These are phyloP conservation scores for Myotis myotis DNA, from an alignment of 2,797 vertebrate species.

Conservation along the genomic window DNA sequence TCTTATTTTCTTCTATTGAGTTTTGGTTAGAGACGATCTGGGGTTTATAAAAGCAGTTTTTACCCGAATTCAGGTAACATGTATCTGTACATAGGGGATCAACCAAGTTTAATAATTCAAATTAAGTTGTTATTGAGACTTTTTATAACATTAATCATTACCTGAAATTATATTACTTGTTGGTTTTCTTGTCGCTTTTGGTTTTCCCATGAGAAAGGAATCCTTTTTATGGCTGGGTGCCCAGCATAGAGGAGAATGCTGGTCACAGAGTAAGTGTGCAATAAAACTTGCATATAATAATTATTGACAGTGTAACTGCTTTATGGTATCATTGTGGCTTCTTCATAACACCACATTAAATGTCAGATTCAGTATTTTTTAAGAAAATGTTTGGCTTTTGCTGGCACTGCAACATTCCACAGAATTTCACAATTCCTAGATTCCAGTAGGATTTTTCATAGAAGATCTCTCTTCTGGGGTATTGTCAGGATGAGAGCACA, in stretches of 20 bases:
- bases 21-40: neutral
- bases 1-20: neutral
- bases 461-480: neutral
- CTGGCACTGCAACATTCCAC: neutral
- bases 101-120: neutral
- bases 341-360: neutral
- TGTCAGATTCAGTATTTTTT: neutral
- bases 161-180: neutral
- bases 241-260: neutral
- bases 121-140: neutral
- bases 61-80: neutral
- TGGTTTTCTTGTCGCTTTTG: neutral
- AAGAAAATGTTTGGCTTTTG: neutral
- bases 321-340: neutral
- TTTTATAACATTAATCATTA: neutral
- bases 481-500: neutral
- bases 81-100: neutral
- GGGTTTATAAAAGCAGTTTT: neutral
- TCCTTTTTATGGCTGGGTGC: neutral
- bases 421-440: neutral
- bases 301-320: accelerated
- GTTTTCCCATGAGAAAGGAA: neutral
- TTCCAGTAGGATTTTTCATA: neutral
- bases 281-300: accelerated
- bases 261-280: neutral